A percentile compares a stretch with the other conserved stretches of the same genome.
Conservation (phyloP, 2,797 vertebrate genomes). For the Eulemur mongoz region DNA sequence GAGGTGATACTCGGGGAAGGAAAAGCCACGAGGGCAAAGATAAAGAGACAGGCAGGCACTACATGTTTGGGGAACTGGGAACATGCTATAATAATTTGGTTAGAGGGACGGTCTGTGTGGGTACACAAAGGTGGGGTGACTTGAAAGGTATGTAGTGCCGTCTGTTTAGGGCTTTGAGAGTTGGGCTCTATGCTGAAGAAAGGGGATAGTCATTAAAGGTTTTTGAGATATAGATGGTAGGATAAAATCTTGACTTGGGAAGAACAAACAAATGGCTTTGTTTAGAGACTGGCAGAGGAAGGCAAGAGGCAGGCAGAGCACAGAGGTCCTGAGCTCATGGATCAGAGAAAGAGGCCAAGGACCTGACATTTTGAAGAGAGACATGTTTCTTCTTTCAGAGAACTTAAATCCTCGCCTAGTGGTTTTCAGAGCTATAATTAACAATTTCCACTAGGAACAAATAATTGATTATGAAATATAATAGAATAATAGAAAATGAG, state of each 20-base stretch:
- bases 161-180: not conserved
- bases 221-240: not conserved
- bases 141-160: not conserved
- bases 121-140: not conserved
- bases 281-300: not conserved
- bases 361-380: not conserved
- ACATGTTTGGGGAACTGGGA: not conserved
- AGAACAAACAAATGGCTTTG: not conserved
- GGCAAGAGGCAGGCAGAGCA: not conserved
- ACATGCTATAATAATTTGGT: not conserved
- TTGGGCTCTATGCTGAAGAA: not conserved
- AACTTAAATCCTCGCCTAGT: not conserved
- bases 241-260: not conserved
- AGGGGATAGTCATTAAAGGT: not conserved
- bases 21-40: not conserved
- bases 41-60: not conserved
- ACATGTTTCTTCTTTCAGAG: not conserved
- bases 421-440: not conserved
- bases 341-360: not conserved
- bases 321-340: not conserved
- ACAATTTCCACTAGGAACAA: not conserved
- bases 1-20: not conserved
- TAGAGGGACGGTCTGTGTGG: not conserved
- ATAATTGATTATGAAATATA: not conserved
- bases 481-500: not conserved